Percentiles rank a stretch among this genome's conserved stretches.
Evolutionary conservation across 2,888 invertebrate genomes (phyloP).

Genomic region (Lithodes maja): DNA sequence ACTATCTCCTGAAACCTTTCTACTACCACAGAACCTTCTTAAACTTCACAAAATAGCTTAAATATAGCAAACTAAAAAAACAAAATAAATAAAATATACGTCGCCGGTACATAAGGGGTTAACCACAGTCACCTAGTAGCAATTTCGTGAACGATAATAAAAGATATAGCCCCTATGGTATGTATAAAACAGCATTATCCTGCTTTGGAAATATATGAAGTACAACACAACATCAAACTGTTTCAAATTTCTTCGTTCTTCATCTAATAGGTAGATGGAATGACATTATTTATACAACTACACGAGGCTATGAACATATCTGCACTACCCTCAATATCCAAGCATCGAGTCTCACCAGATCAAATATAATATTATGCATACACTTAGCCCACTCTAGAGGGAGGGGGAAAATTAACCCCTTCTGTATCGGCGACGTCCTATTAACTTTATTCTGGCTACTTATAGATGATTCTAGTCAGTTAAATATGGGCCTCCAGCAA

Average conservation of each 20-base stretch:
- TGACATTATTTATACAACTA: slow-evolving; percentile 9
- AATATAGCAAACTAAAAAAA: no score
- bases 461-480: no score
- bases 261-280: slow-evolving; percentile 26
- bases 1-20: no score
- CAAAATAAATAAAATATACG: no score
- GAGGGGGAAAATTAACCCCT: background rate
- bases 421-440: background rate
- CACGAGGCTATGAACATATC: slow-evolving; percentile 18
- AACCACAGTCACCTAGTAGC: no score
- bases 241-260: slow-evolving; percentile 7
- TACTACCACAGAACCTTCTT: no score
- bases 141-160: no score
- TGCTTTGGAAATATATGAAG: slow-evolving; percentile 13
- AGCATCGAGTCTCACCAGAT: slow-evolving; percentile 1
- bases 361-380: background rate
- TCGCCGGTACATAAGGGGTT: no score
- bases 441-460: background rate
- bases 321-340: slow-evolving; percentile 31
- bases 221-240: slow-evolving; percentile 44
- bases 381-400: background rate
- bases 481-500: no score
- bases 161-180: no score
- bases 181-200: slow-evolving; percentile 26
- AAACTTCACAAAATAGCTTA: no score